These are phyloP conservation scores for Piaya cayana DNA, from an alignment of 2,113 vertebrate species.

Conservation along the genomic window DNA sequence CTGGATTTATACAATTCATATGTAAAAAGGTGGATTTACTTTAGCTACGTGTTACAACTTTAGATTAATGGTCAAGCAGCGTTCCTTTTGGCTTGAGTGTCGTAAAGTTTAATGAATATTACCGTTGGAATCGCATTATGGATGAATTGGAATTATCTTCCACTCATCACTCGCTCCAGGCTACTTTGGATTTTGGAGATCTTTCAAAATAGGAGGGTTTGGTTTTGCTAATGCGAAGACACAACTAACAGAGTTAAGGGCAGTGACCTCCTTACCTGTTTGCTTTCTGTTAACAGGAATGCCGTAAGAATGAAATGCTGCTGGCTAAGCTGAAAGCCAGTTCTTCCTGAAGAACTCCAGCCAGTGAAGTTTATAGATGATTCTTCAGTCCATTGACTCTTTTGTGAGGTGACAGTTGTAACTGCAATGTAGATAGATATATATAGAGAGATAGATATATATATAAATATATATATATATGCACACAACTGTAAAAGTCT, in stretches of 20 bases:
- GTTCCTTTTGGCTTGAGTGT: background rate
- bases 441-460: background rate
- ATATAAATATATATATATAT: background rate
- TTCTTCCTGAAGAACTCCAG: constrained; percentile 70
- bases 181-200: background rate
- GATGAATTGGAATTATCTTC: background rate
- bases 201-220: background rate
- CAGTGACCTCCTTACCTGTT: background rate
- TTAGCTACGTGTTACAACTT: background rate
- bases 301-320: constrained; percentile 92
- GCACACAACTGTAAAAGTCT: constrained; percentile 15
- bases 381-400: constrained; percentile 27
- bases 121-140: background rate
- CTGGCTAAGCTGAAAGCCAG: constrained; percentile 87
- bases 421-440: constrained; percentile 23
- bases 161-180: background rate
- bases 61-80: background rate
- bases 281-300: constrained; percentile 80
- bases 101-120: background rate
- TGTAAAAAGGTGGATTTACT: background rate
- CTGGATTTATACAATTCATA: background rate
- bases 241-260: background rate
- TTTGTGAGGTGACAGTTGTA: constrained; percentile 46
- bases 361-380: background rate
- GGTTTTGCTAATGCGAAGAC: background rate